Evolutionary conservation across 92 coral and sea anemone genomes (phyloP).

Genomic region (Muricea muricata): DNA sequence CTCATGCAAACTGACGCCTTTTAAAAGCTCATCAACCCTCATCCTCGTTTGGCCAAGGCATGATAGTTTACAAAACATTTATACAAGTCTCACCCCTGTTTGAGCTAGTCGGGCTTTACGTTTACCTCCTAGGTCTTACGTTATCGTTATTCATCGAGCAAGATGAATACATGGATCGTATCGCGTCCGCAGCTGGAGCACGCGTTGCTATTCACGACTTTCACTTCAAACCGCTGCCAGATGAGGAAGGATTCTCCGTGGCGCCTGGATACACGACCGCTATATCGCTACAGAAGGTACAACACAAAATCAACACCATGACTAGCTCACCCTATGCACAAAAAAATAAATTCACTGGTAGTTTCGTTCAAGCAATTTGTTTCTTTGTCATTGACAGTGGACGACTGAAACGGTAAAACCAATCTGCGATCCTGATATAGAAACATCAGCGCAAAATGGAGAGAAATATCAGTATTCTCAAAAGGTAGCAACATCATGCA

Average conservation of each 20-base stretch:
- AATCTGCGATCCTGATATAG: slow-evolving; percentile 31
- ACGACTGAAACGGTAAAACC: slow-evolving; percentile 37
- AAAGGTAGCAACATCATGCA: slow-evolving; percentile 5
- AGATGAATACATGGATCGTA: slow-evolving; percentile 41
- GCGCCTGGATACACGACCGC: slow-evolving; percentile 38
- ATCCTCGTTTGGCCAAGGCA: too few species aligned
- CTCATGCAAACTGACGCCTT: too few species aligned
- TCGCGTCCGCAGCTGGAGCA: slow-evolving; percentile 39
- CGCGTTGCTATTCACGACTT: slow-evolving; percentile 32
- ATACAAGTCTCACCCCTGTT: too few species aligned
- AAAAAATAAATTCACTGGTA: too few species aligned
- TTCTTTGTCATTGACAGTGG: background rate
- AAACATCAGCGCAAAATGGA: background rate
- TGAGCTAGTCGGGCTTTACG: too few species aligned
- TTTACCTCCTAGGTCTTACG: slow-evolving; percentile 13
- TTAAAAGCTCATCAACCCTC: too few species aligned
- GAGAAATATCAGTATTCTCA: slow-evolving; percentile 19
- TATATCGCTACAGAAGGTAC: slow-evolving; percentile 28
- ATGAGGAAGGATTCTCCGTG: slow-evolving; percentile 43
- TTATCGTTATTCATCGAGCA: slow-evolving; percentile 36
- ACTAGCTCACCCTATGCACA: too few species aligned
- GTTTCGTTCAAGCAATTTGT: too few species aligned
- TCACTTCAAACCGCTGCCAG: slow-evolving; percentile 13
- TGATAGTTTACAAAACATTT: too few species aligned
- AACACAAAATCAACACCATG: background rate